These are phyloP conservation scores for Temnothorax curvispinosus DNA, from an alignment of 1,140 invertebrate species.

Conservation along the genomic window DNA sequence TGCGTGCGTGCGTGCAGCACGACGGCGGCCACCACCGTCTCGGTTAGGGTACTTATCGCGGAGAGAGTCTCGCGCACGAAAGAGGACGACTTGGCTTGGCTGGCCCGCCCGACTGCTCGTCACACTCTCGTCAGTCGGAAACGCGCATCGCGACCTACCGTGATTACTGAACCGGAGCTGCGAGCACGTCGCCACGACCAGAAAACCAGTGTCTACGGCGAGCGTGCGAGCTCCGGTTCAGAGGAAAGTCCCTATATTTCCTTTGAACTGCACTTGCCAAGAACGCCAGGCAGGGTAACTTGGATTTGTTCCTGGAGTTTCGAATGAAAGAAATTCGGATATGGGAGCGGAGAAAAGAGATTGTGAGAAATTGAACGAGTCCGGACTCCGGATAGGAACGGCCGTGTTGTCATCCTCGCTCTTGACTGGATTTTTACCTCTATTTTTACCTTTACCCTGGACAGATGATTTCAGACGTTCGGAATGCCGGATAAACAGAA, in stretches of 20 bases:
- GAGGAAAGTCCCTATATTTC: slow-evolving; percentile 14
- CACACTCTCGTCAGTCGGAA: slow-evolving; percentile 39
- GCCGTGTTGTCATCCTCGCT: neutral
- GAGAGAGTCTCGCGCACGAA: slow-evolving; percentile 22
- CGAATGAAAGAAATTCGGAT: no score
- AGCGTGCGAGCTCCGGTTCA: neutral
- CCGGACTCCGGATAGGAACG: no score
- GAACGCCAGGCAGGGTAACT: neutral
- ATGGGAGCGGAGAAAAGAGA: neutral
- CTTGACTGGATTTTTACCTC: neutral
- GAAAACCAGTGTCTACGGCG: slow-evolving; percentile 56
- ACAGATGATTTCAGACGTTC: neutral
- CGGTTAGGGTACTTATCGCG: neutral
- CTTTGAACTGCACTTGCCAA: neutral
- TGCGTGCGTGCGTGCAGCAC: neutral
- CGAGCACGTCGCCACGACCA: slow-evolving; percentile 68
- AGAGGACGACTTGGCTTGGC: slow-evolving; percentile 16
- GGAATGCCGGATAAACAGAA: neutral
- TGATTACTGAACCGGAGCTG: slow-evolving; percentile 73
- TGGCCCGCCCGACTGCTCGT: neutral
- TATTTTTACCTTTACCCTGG: neutral
- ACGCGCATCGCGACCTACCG: slow-evolving; percentile 61
- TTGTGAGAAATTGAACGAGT: neutral
- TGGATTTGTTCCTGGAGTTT: neutral
- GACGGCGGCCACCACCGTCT: neutral